Percentiles rank a stretch among this genome's conserved stretches.
Evolutionary conservation across 2,113 vertebrate species (phyloP).

Genomic region (Neopipo cinnamomea): DNA sequence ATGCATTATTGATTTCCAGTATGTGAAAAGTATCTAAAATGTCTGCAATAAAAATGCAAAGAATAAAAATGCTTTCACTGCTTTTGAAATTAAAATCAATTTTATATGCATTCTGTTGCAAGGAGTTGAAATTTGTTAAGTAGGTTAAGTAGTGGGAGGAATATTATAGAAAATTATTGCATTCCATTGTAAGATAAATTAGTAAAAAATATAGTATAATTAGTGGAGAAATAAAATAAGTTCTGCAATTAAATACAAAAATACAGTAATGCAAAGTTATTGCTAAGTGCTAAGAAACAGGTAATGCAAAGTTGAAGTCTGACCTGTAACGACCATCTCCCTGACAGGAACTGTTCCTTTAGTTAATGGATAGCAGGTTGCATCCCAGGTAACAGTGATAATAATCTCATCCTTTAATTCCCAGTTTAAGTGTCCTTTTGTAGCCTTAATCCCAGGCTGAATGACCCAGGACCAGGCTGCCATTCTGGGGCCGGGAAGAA

Average conservation of each 20-base stretch:
- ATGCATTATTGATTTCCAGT: slow-evolving; percentile 46
- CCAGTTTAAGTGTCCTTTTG: not conserved
- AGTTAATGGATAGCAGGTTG: not conserved
- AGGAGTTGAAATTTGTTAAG: slow-evolving; percentile 14
- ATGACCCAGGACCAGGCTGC: not conserved
- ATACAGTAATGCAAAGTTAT: not conserved
- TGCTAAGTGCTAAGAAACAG: not conserved
- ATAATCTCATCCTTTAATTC: not conserved
- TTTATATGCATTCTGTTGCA: not conserved
- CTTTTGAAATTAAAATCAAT: slow-evolving; percentile 53
- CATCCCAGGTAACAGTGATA: not conserved
- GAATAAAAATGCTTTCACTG: not conserved
- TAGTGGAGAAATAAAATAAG: not conserved
- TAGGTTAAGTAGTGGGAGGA: slow-evolving; percentile 36
- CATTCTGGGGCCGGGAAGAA: rapidly evolving
- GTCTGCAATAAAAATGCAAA: slow-evolving; percentile 26
- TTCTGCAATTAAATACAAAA: not conserved
- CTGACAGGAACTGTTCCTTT: not conserved
- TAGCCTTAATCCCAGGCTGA: not conserved
- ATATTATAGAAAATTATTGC: slow-evolving; percentile 1
- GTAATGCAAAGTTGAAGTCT: not conserved
- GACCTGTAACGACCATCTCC: not conserved
- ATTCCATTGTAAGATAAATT: not conserved
- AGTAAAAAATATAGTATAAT: not conserved
- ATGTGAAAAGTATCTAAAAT: slow-evolving; percentile 20